Evolutionary conservation across 2,888 invertebrate species (phyloP), one percentile per base, ranked within the genome.

Genomic region (Andricus curvator): DNA sequence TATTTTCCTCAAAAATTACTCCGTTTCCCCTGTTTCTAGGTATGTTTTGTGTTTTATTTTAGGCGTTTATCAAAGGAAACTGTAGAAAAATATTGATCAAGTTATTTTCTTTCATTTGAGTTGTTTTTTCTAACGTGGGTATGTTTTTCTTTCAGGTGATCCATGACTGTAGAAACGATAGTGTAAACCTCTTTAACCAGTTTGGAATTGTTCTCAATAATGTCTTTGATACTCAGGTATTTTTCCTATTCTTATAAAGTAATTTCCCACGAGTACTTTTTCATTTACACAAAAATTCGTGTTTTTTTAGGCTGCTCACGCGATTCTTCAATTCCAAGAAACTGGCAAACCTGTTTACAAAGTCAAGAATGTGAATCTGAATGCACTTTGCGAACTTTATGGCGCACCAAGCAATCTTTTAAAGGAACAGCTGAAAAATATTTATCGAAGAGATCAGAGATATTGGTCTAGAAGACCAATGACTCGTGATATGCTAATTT

Each of bases 141-240:
- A 20, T 76, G 13, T 25, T 64, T 62, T 77, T 62, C 81, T 93
- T 93, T 79, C 86, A 96, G 95, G 95, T 98, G 79, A 96, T 98
- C 89, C 98, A 98, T 92, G 98, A 98, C 92, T 98, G 98, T 90
- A 95, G 98, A 84, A 98, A 97, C 93, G 98, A 98, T 93, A 97
- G 98, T 81, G 96, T 96, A 70, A 98, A 97, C 93, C 94, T 98
- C 86, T 96, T 95, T 93, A 95, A 95, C 91, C 98, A 98, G 91
- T 98, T 96, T 94, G 96, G 96, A 86, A 97, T 98, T 85, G 95
- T 96, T 78, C 93, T 98, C 88, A 95, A 95, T 84, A 97, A 96
- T 93, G 97, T 98, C 77, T 98, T 98, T 92, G 98, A 98, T 92
- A 98, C 98, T 56, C 98, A 97, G 93, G 95, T 95, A 91, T 87